A percentile compares a stretch with the other conserved stretches of the same genome.
Conservation (phyloP, 2,888 invertebrate genomes). For the Apotomis capreana region DNA sequence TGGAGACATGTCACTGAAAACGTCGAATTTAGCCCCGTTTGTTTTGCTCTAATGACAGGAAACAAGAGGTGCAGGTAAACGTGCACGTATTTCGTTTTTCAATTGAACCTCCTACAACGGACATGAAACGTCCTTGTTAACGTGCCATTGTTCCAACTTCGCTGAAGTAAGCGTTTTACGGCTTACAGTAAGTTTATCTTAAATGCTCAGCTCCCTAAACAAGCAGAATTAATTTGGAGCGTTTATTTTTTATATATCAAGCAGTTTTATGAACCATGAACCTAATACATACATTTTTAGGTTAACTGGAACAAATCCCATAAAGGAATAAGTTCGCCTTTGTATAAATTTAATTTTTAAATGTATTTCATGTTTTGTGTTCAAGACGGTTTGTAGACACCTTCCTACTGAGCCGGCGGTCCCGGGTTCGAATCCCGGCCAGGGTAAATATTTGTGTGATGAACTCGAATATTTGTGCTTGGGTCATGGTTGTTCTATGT, state of each 20-base stretch:
- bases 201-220: slow-evolving; percentile 35
- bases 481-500: too few relatives aligned
- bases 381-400: too few relatives aligned
- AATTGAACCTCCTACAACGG: not conserved
- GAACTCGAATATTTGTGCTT: too few relatives aligned
- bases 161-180: slow-evolving; percentile 20
- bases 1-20: too few relatives aligned
- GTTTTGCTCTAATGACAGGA: slow-evolving; percentile 22
- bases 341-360: too few relatives aligned
- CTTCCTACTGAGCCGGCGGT: too few relatives aligned
- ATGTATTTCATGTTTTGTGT: too few relatives aligned
- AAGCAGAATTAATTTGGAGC: slow-evolving; percentile 18
- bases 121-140: slow-evolving; percentile 15
- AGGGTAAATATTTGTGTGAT: too few relatives aligned
- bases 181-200: slow-evolving; percentile 34
- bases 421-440: too few relatives aligned
- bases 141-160: slow-evolving; percentile 17
- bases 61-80: slow-evolving; percentile 1
- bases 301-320: too few relatives aligned
- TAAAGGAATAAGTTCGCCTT: too few relatives aligned
- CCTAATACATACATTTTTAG: not conserved
- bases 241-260: slow-evolving; percentile 17
- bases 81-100: slow-evolving; percentile 20
- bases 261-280: slow-evolving; percentile 13
- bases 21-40: not conserved